These are phyloP conservation scores for Apodemia duryi DNA, from an alignment of 2,888 invertebrate genomes.

Conservation along the genomic window DNA sequence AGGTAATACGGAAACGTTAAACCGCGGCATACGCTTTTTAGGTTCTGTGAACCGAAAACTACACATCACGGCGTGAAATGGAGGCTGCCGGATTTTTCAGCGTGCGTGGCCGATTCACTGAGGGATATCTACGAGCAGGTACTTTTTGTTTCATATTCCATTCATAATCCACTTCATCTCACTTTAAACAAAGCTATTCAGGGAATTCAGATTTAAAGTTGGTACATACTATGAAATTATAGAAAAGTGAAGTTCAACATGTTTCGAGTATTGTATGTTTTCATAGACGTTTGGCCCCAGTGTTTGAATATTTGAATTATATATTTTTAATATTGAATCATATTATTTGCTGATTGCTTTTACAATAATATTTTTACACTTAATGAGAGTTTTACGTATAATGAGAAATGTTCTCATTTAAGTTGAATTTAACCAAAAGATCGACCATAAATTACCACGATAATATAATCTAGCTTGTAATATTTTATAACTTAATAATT, in stretches of 20 bases:
- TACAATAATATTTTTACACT: too few relatives aligned
- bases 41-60: constrained; percentile 70
- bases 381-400: too few relatives aligned
- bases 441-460: too few relatives aligned
- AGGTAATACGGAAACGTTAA: constrained; percentile 10
- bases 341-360: too few relatives aligned
- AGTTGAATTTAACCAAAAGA: too few relatives aligned
- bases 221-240: neutral
- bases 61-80: constrained; percentile 83
- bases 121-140: constrained; percentile 82
- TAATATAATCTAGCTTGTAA: too few relatives aligned
- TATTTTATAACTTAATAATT: too few relatives aligned
- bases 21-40: constrained; percentile 35
- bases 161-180: neutral
- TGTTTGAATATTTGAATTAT: too few relatives aligned
- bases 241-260: neutral
- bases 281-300: neutral
- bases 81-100: constrained; percentile 87
- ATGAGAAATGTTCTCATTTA: too few relatives aligned
- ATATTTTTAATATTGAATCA: too few relatives aligned
- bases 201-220: neutral
- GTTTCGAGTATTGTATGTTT: neutral
- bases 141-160: constrained; percentile 23
- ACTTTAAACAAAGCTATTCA: neutral
- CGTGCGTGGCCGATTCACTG: constrained; percentile 83